Evolutionary conservation across 2,113 vertebrate species (phyloP).

Genomic region (Plotosus lineatus): DNA sequence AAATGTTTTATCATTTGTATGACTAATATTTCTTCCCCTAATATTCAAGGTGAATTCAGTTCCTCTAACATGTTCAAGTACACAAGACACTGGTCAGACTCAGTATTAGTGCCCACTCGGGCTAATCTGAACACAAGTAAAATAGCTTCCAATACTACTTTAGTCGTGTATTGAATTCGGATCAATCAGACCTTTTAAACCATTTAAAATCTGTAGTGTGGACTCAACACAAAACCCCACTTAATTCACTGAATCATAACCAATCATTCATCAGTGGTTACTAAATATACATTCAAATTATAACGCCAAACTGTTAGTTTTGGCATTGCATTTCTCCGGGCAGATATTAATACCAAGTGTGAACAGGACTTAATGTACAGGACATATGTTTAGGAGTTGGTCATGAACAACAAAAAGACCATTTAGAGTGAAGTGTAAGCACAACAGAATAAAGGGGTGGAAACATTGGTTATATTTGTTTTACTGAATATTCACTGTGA

Average conservation of each 20-base stretch:
- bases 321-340: background rate
- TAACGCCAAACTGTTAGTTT: background rate
- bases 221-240: background rate
- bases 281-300: background rate
- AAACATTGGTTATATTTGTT: too few species aligned
- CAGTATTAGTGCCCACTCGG: background rate
- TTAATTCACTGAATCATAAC: background rate
- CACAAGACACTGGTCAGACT: background rate
- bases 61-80: slow-evolving; percentile 35
- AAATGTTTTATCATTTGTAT: slow-evolving; percentile 44
- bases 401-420: slow-evolving; percentile 51
- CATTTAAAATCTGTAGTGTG: background rate
- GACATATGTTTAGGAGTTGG: slow-evolving; percentile 57
- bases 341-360: background rate
- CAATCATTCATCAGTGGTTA: background rate
- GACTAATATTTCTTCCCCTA: slow-evolving; percentile 55
- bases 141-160: background rate
- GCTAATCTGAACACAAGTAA: background rate
- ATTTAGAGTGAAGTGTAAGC: slow-evolving; percentile 38
- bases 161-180: background rate
- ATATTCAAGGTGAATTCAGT: slow-evolving; percentile 55
- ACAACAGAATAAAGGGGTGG: background rate
- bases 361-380: slow-evolving; percentile 30
- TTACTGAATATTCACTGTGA: background rate
- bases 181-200: background rate